These are phyloP conservation scores for Rallus crepitans DNA, from an alignment of 2,797 vertebrate genomes.

Conservation along the genomic window DNA sequence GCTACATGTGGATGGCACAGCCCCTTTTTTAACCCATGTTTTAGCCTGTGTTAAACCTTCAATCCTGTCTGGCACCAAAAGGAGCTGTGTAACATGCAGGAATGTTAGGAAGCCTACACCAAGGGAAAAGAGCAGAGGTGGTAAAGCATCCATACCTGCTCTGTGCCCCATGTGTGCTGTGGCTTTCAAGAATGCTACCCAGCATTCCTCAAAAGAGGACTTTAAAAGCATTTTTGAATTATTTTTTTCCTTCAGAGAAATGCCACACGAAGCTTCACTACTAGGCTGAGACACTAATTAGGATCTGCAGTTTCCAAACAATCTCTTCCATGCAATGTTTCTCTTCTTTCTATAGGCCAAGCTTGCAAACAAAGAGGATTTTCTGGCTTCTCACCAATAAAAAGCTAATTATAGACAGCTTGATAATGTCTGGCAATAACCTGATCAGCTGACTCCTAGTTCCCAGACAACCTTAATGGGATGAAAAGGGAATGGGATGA, in stretches of 20 bases:
- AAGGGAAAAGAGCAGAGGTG: not conserved
- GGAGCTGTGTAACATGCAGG: not conserved
- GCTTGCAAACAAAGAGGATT: constrained; percentile 64
- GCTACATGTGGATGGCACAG: not conserved
- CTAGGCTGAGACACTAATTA: constrained; percentile 31
- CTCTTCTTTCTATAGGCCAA: constrained; percentile 25
- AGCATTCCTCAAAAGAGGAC: constrained; percentile 10
- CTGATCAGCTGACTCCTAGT: constrained; percentile 45
- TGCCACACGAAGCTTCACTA: not conserved
- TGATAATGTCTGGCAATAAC: constrained; percentile 66
- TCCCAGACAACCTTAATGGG: constrained; percentile 32
- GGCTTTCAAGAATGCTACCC: not conserved
- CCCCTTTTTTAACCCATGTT: not conserved
- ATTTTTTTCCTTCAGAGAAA: not conserved
- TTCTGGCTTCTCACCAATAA: constrained; percentile 56
- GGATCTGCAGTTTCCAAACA: constrained; percentile 43
- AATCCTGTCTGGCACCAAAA: not conserved
- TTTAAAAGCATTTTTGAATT: not conserved
- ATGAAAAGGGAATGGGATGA: constrained; percentile 31
- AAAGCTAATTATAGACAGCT: constrained; percentile 66
- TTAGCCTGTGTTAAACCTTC: not conserved
- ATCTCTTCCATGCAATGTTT: constrained; percentile 41
- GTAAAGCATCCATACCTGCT: not conserved
- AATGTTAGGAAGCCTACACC: not conserved
- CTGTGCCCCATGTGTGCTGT: not conserved